Percentiles rank a stretch among this genome's conserved stretches.
Evolutionary conservation across 2,797 vertebrate species (phyloP).

Genomic region (Graptemys geographica): DNA sequence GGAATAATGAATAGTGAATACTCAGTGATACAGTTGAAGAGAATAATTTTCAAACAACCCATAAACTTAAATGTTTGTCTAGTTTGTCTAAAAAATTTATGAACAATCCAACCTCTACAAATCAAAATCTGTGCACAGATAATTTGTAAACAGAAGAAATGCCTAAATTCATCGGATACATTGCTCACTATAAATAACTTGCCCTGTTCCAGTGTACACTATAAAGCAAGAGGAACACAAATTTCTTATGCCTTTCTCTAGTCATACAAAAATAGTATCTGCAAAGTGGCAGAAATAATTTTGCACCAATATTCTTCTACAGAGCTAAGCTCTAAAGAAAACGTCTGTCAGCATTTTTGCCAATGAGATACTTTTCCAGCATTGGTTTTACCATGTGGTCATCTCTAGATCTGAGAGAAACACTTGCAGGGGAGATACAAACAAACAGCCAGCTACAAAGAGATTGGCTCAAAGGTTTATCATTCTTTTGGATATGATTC

Average conservation of each 20-base stretch:
- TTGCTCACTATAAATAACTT: neutral
- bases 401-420: neutral
- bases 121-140: neutral
- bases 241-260: neutral
- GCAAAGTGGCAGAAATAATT: neutral
- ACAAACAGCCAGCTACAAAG: neutral
- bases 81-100: neutral
- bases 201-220: neutral
- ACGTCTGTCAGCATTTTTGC: neutral
- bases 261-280: neutral
- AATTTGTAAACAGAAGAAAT: constrained; percentile 17
- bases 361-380: neutral
- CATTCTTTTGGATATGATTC: neutral
- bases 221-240: neutral
- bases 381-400: neutral
- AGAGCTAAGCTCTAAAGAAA: neutral
- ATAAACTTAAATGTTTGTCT: neutral
- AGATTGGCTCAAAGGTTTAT: neutral
- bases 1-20: neutral
- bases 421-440: neutral
- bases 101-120: neutral
- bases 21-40: neutral
- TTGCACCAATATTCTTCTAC: neutral
- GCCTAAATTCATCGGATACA: neutral
- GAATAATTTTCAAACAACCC: neutral